Evolutionary conservation across 2,113 vertebrate species (phyloP), one percentile per base, ranked within the genome.

Genomic region (Megaceryle maxima): DNA sequence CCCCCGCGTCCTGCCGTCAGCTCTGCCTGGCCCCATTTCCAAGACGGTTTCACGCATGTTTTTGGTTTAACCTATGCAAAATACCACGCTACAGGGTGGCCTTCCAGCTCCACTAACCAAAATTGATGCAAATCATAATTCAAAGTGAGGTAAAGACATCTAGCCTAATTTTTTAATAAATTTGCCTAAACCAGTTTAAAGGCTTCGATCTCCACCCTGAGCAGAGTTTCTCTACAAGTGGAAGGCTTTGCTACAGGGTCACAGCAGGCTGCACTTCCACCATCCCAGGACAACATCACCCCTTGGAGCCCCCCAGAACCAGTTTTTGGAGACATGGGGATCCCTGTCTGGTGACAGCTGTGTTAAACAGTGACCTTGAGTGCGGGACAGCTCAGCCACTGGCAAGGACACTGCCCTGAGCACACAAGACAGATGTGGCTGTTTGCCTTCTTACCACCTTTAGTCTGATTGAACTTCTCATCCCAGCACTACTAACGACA

Each of bases 401-500:
- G 25, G 25, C 25, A 26, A 12, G 51, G 51, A 14, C 14, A 0
- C 1, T 18, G 48, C 19, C 53, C 44, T 24, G 25, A 6, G 7
- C 37, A 12, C 48, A 48, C 60, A 26, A 10, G 43, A 60, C n/a
- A 44, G 16, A 19, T 0, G 8, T 11, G 51, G 9, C 43, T 3
- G 0, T 73, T 75, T 50, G 28, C 43, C 33, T 74, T 16, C 60
- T 22, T 4, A 3, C 43, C 3, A 3, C 48, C 76, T 77, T 72
- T 43, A 44, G 33, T 50, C 75, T 20, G 46, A 46, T 46, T 19
- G 43, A 83, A 17, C 68, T 43, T 20, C 51, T 75, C 10, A 0
- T 33, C 55, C 48, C 73, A 63, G 29, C 35, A 16, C 46, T 0
- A 0, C 69, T 63, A 18, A 12, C 0, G 0, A 16, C 62, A 66